A percentile compares a stretch with the other conserved stretches of the same genome.
Evolutionary conservation across 2,888 invertebrate genomes (phyloP).

Genomic region (Zelleria hepariella): DNA sequence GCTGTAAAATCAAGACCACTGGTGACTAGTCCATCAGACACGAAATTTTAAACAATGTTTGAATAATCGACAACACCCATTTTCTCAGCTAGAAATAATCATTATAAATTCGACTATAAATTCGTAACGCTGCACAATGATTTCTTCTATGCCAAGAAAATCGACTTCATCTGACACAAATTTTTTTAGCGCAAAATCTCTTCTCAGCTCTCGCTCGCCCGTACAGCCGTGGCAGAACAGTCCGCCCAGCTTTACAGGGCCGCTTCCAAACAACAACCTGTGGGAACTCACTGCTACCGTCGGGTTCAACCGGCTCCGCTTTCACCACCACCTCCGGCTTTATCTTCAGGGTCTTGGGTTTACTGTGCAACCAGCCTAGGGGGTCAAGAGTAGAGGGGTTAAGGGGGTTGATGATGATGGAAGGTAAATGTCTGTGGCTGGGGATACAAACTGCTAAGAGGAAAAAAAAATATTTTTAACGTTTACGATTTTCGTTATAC

Average conservation of each 20-base stretch:
- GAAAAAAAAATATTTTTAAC: too few species aligned
- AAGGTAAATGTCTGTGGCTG: background rate
- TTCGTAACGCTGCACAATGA: background rate
- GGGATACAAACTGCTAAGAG: too few species aligned
- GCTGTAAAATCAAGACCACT: too few species aligned
- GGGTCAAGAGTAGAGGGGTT: conserved; percentile 16
- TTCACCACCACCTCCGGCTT: conserved; percentile 52
- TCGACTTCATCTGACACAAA: background rate
- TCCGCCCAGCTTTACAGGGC: conserved; percentile 17
- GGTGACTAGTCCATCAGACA: too few species aligned
- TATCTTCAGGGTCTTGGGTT: conserved; percentile 27
- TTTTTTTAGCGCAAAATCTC: background rate
- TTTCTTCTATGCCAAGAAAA: background rate
- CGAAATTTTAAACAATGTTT: background rate
- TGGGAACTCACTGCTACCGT: conserved; percentile 21
- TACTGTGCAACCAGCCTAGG: conserved; percentile 30
- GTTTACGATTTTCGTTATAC: too few species aligned
- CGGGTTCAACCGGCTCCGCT: conserved; percentile 40
- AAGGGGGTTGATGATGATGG: background rate
- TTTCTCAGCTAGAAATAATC: background rate
- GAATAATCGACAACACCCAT: background rate
- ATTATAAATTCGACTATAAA: background rate
- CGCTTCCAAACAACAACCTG: conserved; percentile 12
- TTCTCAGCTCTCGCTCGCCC: conserved; percentile 21
- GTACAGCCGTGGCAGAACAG: conserved; percentile 20